Evolutionary conservation across 2,888 invertebrate genomes (phyloP).

Genomic region (Heteromyza rotundicornis): DNA sequence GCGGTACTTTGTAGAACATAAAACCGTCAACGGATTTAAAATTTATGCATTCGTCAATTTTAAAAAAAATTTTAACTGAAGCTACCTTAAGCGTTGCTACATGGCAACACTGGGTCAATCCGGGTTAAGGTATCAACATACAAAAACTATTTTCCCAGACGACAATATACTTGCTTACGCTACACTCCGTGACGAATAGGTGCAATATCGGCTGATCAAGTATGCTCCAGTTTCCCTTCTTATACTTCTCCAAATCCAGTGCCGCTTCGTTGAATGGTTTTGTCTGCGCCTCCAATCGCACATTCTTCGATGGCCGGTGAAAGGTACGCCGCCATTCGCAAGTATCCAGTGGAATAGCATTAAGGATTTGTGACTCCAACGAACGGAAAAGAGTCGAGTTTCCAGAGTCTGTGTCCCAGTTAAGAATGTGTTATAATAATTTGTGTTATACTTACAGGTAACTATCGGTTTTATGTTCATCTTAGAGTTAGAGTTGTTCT

Average conservation of each 20-base stretch:
- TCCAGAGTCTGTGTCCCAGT: slow-evolving; percentile 73
- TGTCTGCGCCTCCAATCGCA: slow-evolving; percentile 82
- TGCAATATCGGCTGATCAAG: slow-evolving; percentile 90
- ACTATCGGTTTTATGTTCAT: slow-evolving; percentile 60
- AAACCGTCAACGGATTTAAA: too few species aligned
- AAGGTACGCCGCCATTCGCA: slow-evolving; percentile 92
- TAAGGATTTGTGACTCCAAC: slow-evolving; percentile 77
- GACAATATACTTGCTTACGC: slow-evolving; percentile 66
- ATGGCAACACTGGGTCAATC: too few species aligned
- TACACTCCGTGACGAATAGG: slow-evolving; percentile 94
- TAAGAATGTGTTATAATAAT: not conserved
- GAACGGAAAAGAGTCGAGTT: slow-evolving; percentile 84
- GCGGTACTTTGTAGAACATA: too few species aligned
- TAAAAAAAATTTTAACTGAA: too few species aligned
- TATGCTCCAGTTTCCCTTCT: slow-evolving; percentile 77
- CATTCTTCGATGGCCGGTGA: slow-evolving; percentile 83
- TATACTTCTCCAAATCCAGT: slow-evolving; percentile 67
- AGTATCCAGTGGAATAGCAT: slow-evolving; percentile 83
- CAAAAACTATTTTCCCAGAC: not conserved
- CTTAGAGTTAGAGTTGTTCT: too few species aligned
- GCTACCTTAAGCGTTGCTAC: too few species aligned
- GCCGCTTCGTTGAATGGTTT: slow-evolving; percentile 78
- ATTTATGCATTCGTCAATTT: too few species aligned
- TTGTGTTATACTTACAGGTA: slow-evolving; percentile 58
- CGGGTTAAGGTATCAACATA: too few species aligned